A percentile compares a stretch with the other conserved stretches of the same genome.
Evolutionary conservation across 1,140 invertebrate genomes (phyloP).

Genomic region (Hylaeus anthracinus): DNA sequence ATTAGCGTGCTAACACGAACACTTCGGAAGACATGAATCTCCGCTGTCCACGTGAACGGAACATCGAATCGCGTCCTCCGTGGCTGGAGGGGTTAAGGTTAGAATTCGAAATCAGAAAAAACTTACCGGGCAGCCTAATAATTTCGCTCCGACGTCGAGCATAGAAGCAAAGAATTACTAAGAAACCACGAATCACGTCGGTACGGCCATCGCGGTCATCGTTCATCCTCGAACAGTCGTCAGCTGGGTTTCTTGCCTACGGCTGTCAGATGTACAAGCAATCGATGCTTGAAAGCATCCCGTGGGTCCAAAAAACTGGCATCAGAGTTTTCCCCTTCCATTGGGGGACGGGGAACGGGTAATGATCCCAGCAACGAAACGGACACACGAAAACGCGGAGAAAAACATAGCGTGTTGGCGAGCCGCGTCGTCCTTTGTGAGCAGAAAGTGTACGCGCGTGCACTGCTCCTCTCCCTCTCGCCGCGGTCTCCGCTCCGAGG

Average conservation of each 20-base stretch:
- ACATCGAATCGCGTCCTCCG: no score
- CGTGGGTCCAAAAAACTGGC: not conserved
- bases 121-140: no score
- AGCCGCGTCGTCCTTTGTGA: constrained; percentile 34
- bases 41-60: no score
- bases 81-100: no score
- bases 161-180: constrained; percentile 4
- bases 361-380: not conserved
- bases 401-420: constrained; percentile 23
- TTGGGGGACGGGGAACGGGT: not conserved
- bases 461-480: not conserved
- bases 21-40: no score
- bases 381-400: constrained; percentile 33
- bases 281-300: not conserved
- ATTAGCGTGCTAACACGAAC: no score
- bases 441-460: constrained; percentile 24
- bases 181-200: not conserved
- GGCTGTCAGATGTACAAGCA: not conserved
- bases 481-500: constrained; percentile 34
- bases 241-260: not conserved
- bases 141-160: not conserved
- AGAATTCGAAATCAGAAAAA: no score
- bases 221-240: constrained; percentile 1
- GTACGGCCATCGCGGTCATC: not conserved
- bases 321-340: not conserved